These are phyloP conservation scores for Pampus argenteus DNA, from an alignment of 2,797 vertebrate species.

Conservation along the genomic window DNA sequence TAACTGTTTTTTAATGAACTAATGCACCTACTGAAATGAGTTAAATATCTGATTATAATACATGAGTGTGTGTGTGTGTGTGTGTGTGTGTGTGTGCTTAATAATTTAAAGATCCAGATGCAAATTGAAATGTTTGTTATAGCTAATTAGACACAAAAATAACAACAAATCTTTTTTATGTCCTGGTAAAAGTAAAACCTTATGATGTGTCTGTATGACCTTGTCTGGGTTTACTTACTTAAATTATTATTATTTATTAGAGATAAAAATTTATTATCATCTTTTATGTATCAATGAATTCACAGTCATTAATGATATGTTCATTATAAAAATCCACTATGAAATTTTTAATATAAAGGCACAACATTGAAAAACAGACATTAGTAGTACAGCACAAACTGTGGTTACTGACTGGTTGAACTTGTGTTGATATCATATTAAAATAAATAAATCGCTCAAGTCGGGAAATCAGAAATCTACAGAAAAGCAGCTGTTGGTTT, in stretches of 20 bases:
- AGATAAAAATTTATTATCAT: neutral
- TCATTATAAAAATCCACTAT: neutral
- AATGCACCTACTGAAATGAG: slow-evolving; percentile 14
- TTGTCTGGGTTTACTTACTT: neutral
- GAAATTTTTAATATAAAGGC: neutral
- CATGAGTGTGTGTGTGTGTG: neutral
- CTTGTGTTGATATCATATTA: neutral
- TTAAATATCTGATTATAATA: neutral
- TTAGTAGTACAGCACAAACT: neutral
- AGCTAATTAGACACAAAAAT: neutral
- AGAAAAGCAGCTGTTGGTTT: slow-evolving; percentile 5
- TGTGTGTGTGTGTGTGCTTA: slow-evolving; percentile 2
- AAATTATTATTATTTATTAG: slow-evolving; percentile 3
- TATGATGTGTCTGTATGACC: too few species aligned
- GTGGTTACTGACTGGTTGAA: slow-evolving; percentile 18
- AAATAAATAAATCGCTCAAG: slow-evolving; percentile 5
- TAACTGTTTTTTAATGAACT: slow-evolving; percentile 11
- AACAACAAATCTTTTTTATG: neutral
- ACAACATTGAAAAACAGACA: neutral
- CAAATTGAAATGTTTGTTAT: neutral
- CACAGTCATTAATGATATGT: neutral
- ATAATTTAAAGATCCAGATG: slow-evolving; percentile 4
- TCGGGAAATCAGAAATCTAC: neutral
- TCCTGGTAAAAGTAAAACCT: neutral
- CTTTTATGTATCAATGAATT: neutral